Percentiles rank a stretch among this genome's conserved stretches.
These are phyloP conservation scores for Hyla sarda DNA, from an alignment of 2,113 vertebrate genomes.

Conservation along the genomic window DNA sequence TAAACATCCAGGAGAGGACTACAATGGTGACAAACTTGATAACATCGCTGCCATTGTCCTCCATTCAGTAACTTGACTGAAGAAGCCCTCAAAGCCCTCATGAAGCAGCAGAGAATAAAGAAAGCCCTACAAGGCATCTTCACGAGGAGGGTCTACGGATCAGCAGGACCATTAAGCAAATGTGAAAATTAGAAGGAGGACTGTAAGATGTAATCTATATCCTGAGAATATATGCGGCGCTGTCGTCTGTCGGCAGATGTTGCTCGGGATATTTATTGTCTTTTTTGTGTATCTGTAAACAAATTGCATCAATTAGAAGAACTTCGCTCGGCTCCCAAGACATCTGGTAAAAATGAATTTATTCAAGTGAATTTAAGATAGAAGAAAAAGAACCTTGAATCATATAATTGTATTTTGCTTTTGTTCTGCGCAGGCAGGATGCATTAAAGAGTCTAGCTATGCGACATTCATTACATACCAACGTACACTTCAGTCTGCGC, in stretches of 20 bases:
- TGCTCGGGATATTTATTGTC: conserved; percentile 58
- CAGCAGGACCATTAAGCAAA: conserved; percentile 59
- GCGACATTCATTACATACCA: conserved; percentile 36
- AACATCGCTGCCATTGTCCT: background rate
- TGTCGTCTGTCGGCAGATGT: conserved; percentile 53
- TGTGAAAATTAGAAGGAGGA: conserved; percentile 56
- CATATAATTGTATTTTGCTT: conserved; percentile 57
- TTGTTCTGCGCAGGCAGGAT: conserved; percentile 39
- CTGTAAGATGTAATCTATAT: conserved; percentile 56
- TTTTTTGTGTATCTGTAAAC: conserved; percentile 58
- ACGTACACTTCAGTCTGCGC: conserved; percentile 31
- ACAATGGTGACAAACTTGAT: background rate
- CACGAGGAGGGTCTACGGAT: conserved; percentile 60
- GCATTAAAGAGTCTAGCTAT: conserved; percentile 46
- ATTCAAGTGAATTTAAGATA: conserved; percentile 58
- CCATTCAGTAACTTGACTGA: background rate
- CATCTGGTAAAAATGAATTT: conserved; percentile 60
- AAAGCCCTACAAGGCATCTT: conserved; percentile 15
- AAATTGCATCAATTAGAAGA: conserved; percentile 60
- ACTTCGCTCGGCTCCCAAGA: conserved; percentile 50
- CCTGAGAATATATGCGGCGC: conserved; percentile 52
- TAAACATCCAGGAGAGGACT: background rate
- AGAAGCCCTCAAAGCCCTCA: background rate
- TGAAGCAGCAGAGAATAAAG: conserved; percentile 54
- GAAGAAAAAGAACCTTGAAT: conserved; percentile 58